These are phyloP conservation scores for Oryzias celebensis DNA, from an alignment of 2,113 vertebrate species.

Conservation along the genomic window DNA sequence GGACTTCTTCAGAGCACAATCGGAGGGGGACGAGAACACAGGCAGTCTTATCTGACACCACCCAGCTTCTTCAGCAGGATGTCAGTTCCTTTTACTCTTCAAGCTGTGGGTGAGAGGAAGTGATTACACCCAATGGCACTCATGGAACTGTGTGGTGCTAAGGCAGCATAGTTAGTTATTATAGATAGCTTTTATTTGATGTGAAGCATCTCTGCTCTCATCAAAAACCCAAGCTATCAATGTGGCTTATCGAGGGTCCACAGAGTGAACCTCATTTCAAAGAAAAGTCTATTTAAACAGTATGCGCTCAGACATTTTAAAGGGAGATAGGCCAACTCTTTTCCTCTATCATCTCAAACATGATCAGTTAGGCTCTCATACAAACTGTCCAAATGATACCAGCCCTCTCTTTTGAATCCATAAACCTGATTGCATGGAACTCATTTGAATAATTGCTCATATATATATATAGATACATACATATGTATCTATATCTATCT, in stretches of 20 bases:
- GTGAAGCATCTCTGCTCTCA: slow-evolving; percentile 10
- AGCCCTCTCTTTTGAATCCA: too few relatives aligned
- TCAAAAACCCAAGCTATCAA: slow-evolving; percentile 11
- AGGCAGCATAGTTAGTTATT: slow-evolving; percentile 10
- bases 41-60: slow-evolving; percentile 40
- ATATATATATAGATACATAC: too few relatives aligned
- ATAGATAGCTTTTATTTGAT: slow-evolving; percentile 30
- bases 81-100: slow-evolving; percentile 39
- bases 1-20: slow-evolving; percentile 23
- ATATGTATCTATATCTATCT: too few relatives aligned
- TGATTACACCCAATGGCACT: slow-evolving; percentile 28
- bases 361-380: too few relatives aligned
- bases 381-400: too few relatives aligned
- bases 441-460: too few relatives aligned
- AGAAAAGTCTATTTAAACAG: not conserved
- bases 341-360: not conserved
- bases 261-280: slow-evolving; percentile 13
- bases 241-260: slow-evolving; percentile 13
- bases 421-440: too few relatives aligned
- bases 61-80: slow-evolving; percentile 45
- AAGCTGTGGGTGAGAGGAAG: slow-evolving; percentile 15
- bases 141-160: slow-evolving; percentile 2
- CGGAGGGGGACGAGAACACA: slow-evolving; percentile 29
- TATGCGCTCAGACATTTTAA: slow-evolving; percentile 3
- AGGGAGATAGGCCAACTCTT: not conserved